A percentile compares a stretch with the other conserved stretches of the same genome.
Conservation (phyloP, 2,113 vertebrate species). For the Lichenostomus cassidix region DNA sequence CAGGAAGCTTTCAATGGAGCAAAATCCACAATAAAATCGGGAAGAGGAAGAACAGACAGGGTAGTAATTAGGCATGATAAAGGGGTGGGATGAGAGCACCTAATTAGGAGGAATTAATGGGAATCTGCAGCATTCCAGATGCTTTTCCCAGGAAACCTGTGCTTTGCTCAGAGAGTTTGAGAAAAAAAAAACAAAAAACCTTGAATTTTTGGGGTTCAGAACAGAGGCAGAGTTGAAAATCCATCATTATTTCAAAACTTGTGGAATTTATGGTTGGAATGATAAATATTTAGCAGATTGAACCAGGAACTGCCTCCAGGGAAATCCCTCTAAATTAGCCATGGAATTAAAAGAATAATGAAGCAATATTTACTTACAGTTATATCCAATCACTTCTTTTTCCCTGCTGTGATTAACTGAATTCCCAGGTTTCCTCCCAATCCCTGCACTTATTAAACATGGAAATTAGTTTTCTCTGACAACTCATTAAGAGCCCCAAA, state of each 20-base stretch:
- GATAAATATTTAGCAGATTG: not conserved
- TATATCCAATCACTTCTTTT: conserved; percentile 34
- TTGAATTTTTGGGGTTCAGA: not conserved
- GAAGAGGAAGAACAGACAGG: not conserved
- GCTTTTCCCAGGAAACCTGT: not conserved
- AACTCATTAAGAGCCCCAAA: not conserved
- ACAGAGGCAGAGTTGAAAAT: not conserved
- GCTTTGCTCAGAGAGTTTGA: not conserved
- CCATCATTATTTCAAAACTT: not conserved
- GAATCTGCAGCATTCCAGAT: conserved; percentile 23
- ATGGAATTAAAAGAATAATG: conserved; percentile 43
- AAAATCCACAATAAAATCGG: not conserved
- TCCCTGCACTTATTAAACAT: not conserved
- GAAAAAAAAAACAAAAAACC: not conserved
- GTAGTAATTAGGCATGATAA: conserved; percentile 31
- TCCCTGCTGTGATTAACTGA: not conserved
- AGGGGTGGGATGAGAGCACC: conserved; percentile 29
- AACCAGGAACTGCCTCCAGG: not conserved
- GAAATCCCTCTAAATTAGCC: conserved; percentile 24
- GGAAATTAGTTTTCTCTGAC: conserved; percentile 46
- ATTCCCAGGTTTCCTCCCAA: conserved; percentile 21
- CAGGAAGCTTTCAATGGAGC: conserved; percentile 16
- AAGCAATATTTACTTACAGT: conserved; percentile 52
- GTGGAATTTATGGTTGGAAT: not conserved
- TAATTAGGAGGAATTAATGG: not conserved